phyloP scores from a whole-genome alignment of 2,888 invertebrate genomes.

The Tenthredo mesomela region DNA sequence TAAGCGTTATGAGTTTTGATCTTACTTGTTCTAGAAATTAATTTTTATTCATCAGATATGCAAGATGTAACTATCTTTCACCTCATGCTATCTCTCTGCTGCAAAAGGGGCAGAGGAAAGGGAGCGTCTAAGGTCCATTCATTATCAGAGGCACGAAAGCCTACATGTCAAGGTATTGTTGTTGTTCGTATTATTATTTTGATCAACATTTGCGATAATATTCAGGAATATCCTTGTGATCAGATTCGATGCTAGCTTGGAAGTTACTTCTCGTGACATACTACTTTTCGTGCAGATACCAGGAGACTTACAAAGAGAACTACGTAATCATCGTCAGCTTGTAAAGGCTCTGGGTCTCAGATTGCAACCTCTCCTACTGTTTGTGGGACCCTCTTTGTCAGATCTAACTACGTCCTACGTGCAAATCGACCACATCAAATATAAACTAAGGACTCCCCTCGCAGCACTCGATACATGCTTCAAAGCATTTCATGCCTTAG shows the following conservation, averaged over 20 bases:
- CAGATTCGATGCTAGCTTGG: background rate
- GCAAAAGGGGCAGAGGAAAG: constrained; percentile 10
- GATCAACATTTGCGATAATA: background rate
- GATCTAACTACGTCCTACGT: constrained; percentile 31
- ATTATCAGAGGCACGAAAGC: background rate
- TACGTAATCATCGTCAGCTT: constrained; percentile 6
- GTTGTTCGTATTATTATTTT: background rate
- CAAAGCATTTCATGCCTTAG: constrained; percentile 44
- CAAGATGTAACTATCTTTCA: constrained; percentile 1
- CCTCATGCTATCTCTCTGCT: background rate
- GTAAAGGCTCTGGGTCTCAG: background rate
- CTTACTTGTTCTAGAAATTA: too few species aligned
- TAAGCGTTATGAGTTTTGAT: too few species aligned
- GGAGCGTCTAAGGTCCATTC: background rate
- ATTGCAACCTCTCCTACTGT: constrained; percentile 28
- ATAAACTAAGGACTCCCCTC: constrained; percentile 10
- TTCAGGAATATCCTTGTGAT: too few species aligned
- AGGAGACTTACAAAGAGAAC: background rate
- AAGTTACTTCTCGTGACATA: background rate
- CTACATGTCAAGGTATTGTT: background rate
- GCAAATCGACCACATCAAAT: constrained; percentile 11
- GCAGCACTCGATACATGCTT: constrained; percentile 41
- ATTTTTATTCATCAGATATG: background rate
- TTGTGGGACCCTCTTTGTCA: constrained; percentile 18
- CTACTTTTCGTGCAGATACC: background rate